Evolutionary conservation across 2,113 vertebrate species (phyloP), one percentile per base, ranked within the genome.

Genomic region (Hyaena hyaena): DNA sequence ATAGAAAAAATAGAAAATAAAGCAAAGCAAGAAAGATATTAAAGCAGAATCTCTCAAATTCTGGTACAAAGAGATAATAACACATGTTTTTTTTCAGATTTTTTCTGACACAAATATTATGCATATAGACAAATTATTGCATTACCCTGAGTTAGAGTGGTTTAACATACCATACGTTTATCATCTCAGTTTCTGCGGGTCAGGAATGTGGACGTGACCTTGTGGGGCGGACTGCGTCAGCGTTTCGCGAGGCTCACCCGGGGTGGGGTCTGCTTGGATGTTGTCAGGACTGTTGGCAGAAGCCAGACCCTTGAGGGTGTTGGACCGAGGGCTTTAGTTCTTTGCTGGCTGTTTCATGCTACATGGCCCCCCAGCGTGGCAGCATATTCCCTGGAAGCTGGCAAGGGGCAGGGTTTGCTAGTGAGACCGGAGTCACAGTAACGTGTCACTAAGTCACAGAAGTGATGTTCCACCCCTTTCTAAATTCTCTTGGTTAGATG

Each of bases 1-100:
- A 8, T 71, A 94, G 84, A 58, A 95, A 81, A 84, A 66, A 33
- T 69, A 39, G 80, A 89, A 93, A 53, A 53, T 74, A 73, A 53
- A 93, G 28, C 65, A 26, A 87, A 66, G 31, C 19, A 69, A 39
- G 63, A 93, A 69, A 50, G 39, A 28, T 58, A 17, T 4, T 76
- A 45, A 65, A 74, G 43, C 63, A 35, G 93, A 66, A n/a, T 65
- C 10, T 92, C 58, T 89, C 65, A 58, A 31, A 87, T 94, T 63
- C 65, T 66, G 10, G 31, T 26, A 33, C 33, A 21, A 31, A 61
- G n/a, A 55, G 71, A 33, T n/a, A 73, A 35, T 39, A 53, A 58
- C 35, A 7, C 14, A 1, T 45, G 12, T 81, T 87, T 77, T 4
- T 84, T 86, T 84, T 86, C 19, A 61, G 4, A 39, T 45, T 63